Evolutionary conservation across 2,113 vertebrate genomes (phyloP), one percentile per base, ranked within the genome.

Genomic region (Oncorhynchus kisutch): DNA sequence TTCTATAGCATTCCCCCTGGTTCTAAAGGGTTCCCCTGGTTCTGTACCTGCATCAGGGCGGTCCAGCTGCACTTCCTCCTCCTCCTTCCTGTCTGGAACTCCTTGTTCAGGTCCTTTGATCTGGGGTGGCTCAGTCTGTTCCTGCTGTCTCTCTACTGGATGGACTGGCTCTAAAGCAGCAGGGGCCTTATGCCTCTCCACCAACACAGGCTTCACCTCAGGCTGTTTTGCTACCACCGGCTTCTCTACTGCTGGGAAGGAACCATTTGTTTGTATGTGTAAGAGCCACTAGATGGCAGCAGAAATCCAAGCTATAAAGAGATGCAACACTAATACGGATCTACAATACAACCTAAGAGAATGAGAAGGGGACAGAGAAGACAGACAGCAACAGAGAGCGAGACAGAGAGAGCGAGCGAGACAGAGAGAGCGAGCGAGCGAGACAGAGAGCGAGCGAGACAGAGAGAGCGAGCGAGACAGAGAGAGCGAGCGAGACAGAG

Each of bases 1-100:
- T 39, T 39, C 34, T 39, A 39, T 8, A 34, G 31, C 1, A 13
- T n/a, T 5, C 9, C 66, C 31, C 9, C 2, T 0, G 0, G 72
- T 51, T 72, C n/a, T 5, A 27, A 8, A n/a, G 12, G 4, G 22
- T 6, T 34, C 5, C 5, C 6, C 5, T 39, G 59, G 31, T 65
- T 74, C 14, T 8, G 65, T 89, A 98, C 98, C 98, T 78, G 96
- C 95, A 14, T 94, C 94, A 0, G 98, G 98, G 9, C 96, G 95
- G 70, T 98, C 94, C n/a, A 99, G 85, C 89, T 99, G 98, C 2
- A 93, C 96, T 48, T 94, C 94, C 78, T 57, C 51, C 13, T 57
- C 6, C 54, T 57, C 20, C 29, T 91, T 93, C 78, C 75, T 81
- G 0, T 92, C 90, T 7, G 87, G 82, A 11, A 92, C 59, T 96